A percentile compares a stretch with the other conserved stretches of the same genome.
Conservation (phyloP, 2,888 invertebrate species). For the Euspilapteryx auroguttella region DNA sequence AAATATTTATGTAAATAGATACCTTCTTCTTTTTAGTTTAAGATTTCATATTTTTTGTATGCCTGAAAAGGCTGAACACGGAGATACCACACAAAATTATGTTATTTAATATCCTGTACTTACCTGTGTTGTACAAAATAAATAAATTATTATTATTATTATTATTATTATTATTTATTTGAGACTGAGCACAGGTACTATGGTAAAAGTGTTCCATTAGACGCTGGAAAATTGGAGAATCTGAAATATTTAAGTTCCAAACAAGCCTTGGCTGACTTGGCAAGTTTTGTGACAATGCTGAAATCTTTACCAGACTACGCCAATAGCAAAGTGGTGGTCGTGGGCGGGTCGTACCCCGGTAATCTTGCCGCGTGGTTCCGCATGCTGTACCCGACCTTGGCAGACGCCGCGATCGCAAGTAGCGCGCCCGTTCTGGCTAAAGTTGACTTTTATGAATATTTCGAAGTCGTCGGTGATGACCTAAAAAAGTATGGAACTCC, state of each 20-base stretch:
- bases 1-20: too few species aligned
- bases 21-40: too few species aligned
- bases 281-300: neutral
- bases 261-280: neutral
- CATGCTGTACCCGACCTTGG: slow-evolving; percentile 37
- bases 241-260: neutral
- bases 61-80: too few species aligned
- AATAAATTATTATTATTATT: too few species aligned
- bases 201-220: neutral
- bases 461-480: neutral
- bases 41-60: too few species aligned
- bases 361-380: slow-evolving; percentile 43
- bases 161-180: too few species aligned
- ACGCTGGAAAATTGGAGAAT: neutral
- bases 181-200: neutral
- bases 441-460: neutral
- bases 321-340: neutral
- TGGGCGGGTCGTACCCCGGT: slow-evolving; percentile 33
- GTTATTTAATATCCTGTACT: too few species aligned
- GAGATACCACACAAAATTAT: too few species aligned
- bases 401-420: slow-evolving; percentile 38
- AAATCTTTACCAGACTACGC: neutral
- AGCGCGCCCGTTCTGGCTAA: slow-evolving; percentile 23
- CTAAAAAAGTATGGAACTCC: neutral
- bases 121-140: too few species aligned